These are phyloP conservation scores for Lacerta bilineata DNA, from an alignment of 2,797 vertebrate species.

Conservation along the genomic window DNA sequence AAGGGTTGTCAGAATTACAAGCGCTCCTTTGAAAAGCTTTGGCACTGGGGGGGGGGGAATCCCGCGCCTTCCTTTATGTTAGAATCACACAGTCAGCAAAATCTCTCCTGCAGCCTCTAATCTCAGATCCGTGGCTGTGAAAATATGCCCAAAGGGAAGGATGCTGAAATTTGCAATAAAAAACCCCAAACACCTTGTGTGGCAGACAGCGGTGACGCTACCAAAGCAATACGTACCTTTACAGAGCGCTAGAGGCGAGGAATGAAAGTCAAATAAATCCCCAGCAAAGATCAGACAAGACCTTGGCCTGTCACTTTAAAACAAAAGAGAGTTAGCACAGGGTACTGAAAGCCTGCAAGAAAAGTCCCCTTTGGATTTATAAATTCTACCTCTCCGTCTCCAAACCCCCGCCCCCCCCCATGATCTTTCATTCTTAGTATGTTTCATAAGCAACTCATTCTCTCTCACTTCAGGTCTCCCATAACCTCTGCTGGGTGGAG, in stretches of 20 bases:
- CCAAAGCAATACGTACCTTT: slow-evolving; percentile 40
- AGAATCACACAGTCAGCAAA: slow-evolving; percentile 42
- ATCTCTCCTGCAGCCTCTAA: slow-evolving; percentile 56
- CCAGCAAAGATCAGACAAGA: not conserved
- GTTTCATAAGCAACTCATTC: slow-evolving; percentile 27
- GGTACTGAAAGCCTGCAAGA: not conserved
- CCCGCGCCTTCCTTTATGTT: slow-evolving; percentile 28
- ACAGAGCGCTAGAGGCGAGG: slow-evolving; percentile 23
- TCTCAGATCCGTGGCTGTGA: slow-evolving; percentile 51
- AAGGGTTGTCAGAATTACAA: slow-evolving; percentile 14
- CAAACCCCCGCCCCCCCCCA: not conserved
- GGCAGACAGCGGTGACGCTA: slow-evolving; percentile 33
- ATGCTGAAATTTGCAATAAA: slow-evolving; percentile 33
- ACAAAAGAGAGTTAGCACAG: not conserved
- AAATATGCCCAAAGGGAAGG: slow-evolving; percentile 45
- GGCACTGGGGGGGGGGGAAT: not conserved
- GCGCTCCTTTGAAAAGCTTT: not conserved
- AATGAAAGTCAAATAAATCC: slow-evolving; percentile 44
- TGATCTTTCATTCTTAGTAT: not conserved
- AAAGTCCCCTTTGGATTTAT: not conserved
- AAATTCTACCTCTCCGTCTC: not conserved
- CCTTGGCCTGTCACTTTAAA: not conserved
- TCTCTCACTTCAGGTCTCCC: slow-evolving; percentile 26
- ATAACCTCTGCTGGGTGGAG: not conserved
- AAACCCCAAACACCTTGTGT: slow-evolving; percentile 1